Percentiles rank a stretch among this genome's conserved stretches.
phyloP scores from a whole-genome alignment of 2,113 vertebrate species.

The Myrmophylax atrothorax region DNA sequence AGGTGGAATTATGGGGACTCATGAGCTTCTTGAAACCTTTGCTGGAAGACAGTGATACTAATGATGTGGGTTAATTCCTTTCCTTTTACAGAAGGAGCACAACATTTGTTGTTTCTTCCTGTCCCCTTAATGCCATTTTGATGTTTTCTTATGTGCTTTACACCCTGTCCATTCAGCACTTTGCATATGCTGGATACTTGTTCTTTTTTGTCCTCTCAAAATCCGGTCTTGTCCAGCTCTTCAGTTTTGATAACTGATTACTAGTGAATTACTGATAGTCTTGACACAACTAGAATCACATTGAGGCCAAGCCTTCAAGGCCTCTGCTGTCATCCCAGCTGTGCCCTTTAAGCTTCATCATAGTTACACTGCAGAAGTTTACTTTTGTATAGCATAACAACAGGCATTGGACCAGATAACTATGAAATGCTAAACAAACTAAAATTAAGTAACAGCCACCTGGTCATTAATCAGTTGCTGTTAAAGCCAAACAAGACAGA shows the following conservation, averaged over 20 bases:
- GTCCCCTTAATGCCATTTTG: background rate
- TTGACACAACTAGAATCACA: background rate
- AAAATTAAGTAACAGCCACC: background rate
- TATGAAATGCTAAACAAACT: background rate
- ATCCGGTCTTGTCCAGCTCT: background rate
- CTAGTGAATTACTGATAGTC: background rate
- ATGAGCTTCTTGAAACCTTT: background rate
- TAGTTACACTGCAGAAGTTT: background rate
- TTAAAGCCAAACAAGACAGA: background rate
- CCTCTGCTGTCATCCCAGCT: background rate
- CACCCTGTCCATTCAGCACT: background rate
- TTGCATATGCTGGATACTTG: accelerated
- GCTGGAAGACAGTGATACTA: background rate
- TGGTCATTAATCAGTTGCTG: background rate
- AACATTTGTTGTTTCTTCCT: background rate
- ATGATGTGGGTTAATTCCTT: background rate
- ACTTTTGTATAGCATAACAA: background rate
- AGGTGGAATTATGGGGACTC: background rate
- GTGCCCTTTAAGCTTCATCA: background rate
- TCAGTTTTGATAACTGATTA: background rate
- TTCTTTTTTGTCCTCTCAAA: accelerated
- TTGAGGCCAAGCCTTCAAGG: background rate
- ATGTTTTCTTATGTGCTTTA: background rate
- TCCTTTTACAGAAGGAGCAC: background rate
- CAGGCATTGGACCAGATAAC: background rate